Conservation (phyloP, 2,888 invertebrate species). For the Melieria omissa region DNA sequence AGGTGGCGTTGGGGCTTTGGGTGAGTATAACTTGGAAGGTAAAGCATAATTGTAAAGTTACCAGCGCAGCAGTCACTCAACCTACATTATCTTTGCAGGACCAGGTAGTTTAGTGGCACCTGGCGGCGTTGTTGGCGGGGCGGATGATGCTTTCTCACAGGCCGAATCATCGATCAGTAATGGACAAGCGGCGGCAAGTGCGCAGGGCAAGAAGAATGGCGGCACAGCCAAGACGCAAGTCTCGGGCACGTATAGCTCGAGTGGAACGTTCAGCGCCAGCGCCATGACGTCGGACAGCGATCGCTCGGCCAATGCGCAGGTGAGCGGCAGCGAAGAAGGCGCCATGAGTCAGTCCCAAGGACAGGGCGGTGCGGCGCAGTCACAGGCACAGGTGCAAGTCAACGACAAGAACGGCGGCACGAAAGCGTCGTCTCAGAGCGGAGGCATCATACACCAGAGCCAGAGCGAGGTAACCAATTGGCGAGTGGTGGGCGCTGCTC, state of each 20-base stretch:
- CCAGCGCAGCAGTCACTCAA: not conserved
- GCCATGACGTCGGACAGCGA: slow-evolving; percentile 82
- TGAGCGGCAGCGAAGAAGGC: slow-evolving; percentile 78
- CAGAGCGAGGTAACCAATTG: slow-evolving; percentile 61
- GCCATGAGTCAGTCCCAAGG: slow-evolving; percentile 82
- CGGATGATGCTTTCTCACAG: slow-evolving; percentile 79
- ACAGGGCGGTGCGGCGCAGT: slow-evolving; percentile 77
- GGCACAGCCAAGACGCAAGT: slow-evolving; percentile 86
- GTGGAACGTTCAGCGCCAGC: slow-evolving; percentile 84
- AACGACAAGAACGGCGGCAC: slow-evolving; percentile 82
- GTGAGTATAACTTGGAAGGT: slow-evolving; percentile 32
- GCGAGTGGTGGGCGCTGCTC: not conserved
- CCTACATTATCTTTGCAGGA: slow-evolving; percentile 23
- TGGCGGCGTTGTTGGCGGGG: slow-evolving; percentile 46
- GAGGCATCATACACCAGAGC: slow-evolving; percentile 79
- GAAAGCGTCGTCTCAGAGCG: slow-evolving; percentile 79
- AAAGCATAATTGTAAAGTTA: not conserved
- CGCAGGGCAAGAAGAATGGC: slow-evolving; percentile 80
- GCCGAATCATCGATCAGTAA: slow-evolving; percentile 71
- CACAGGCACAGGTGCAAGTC: slow-evolving; percentile 81
- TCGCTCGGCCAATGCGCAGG: slow-evolving; percentile 75
- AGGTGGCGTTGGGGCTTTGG: slow-evolving; percentile 34
- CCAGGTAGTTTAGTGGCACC: slow-evolving; percentile 40
- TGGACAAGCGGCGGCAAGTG: slow-evolving; percentile 80
- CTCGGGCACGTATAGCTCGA: slow-evolving; percentile 80